phyloP scores from a whole-genome alignment of 2,113 vertebrate species.

The Macrotus californicus region DNA sequence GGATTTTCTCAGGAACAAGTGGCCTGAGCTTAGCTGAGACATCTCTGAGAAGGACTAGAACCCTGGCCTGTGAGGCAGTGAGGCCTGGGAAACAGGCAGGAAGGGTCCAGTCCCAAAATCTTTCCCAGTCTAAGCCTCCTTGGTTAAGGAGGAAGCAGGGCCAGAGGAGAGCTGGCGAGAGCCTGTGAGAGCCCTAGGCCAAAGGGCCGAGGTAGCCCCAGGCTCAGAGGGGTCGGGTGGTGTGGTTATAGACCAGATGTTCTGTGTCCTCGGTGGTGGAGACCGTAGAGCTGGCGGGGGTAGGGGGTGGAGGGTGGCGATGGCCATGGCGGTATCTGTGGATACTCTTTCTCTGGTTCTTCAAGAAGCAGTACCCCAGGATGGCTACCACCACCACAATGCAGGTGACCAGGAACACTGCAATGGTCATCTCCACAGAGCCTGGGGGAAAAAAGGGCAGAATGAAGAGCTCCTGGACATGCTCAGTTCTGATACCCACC shows the following conservation, averaged over 20 bases:
- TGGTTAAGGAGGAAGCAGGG: not conserved
- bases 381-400: constrained; percentile 84
- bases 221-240: constrained; percentile 91
- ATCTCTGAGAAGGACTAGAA: accelerated
- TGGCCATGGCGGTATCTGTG: constrained; percentile 66
- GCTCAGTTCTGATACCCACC: not conserved
- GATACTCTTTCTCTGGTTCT: constrained; percentile 78
- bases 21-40: not conserved
- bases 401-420: constrained; percentile 80
- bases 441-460: constrained; percentile 49
- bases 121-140: not conserved
- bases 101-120: not conserved
- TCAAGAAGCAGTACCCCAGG: constrained; percentile 86
- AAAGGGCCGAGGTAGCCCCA: not conserved
- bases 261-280: constrained; percentile 85
- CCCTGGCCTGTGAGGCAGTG: not conserved
- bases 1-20: constrained; percentile 10
- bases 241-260: constrained; percentile 89
- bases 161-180: not conserved
- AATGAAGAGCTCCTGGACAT: not conserved
- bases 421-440: constrained; percentile 78
- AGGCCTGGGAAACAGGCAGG: not conserved
- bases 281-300: constrained; percentile 79
- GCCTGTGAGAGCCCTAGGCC: not conserved
- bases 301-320: constrained; percentile 77